Evolutionary conservation across 2,888 invertebrate genomes (phyloP).

Genomic region (Scaptomyza polygonia): DNA sequence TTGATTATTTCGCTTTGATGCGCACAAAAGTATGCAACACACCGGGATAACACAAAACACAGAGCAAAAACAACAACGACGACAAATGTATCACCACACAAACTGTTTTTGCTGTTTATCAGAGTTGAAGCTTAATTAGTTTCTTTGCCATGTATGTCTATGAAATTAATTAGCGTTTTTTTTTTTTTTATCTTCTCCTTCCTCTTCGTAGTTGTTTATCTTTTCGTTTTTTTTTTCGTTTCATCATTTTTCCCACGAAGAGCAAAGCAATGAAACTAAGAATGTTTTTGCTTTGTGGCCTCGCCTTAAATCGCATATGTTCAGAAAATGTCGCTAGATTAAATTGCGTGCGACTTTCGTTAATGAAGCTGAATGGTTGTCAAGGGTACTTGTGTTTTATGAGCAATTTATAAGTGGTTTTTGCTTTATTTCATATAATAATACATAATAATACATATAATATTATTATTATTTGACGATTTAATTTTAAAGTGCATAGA

Average conservation of each 20-base stretch:
- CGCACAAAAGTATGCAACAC: conserved; percentile 70
- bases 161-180: conserved; percentile 71
- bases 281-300: not conserved
- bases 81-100: conserved; percentile 49
- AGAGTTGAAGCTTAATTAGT: conserved; percentile 73
- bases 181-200: conserved; percentile 16
- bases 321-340: not conserved
- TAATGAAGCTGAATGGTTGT: not conserved
- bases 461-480: too few relatives aligned
- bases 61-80: conserved; percentile 15
- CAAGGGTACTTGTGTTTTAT: not conserved
- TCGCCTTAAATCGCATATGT: not conserved
- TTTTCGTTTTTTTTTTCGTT: not conserved
- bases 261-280: conserved; percentile 6
- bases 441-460: too few relatives aligned
- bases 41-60: conserved; percentile 15
- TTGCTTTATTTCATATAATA: not conserved
- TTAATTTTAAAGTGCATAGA: not conserved
- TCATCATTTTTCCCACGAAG: conserved; percentile 25
- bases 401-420: not conserved
- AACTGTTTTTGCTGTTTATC: conserved; percentile 68
- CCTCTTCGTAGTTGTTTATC: conserved; percentile 9
- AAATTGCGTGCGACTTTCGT: too few relatives aligned
- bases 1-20: conserved; percentile 78
- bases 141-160: conserved; percentile 62